These are phyloP conservation scores for Tarsius wallacei DNA, from an alignment of 2,797 vertebrate species.

Conservation along the genomic window DNA sequence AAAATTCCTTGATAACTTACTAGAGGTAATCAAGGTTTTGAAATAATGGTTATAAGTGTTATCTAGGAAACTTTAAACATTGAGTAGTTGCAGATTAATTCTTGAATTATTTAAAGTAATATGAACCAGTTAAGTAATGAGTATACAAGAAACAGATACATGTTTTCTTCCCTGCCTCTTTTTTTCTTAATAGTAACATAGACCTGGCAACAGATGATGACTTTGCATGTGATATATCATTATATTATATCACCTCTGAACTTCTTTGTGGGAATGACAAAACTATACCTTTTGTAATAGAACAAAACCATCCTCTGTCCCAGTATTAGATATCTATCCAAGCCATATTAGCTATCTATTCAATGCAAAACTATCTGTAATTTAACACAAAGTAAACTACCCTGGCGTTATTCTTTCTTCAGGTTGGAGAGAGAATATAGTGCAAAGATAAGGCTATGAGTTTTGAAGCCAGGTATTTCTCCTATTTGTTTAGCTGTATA, in stretches of 20 bases:
- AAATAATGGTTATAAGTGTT: slow-evolving; percentile 27
- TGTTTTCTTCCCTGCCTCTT: not conserved
- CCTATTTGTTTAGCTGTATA: not conserved
- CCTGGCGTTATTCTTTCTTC: slow-evolving; percentile 45
- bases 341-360: not conserved
- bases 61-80: slow-evolving; percentile 20
- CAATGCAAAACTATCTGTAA: slow-evolving; percentile 7
- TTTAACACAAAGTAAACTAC: not conserved
- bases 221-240: slow-evolving; percentile 42
- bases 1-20: slow-evolving; percentile 62
- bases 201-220: not conserved
- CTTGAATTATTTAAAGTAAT: slow-evolving; percentile 56
- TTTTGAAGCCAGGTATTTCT: not conserved
- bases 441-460: not conserved
- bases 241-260: slow-evolving; percentile 6
- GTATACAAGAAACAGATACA: not conserved
- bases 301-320: not conserved
- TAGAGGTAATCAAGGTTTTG: slow-evolving; percentile 27
- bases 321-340: not conserved
- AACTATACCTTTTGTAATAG: not conserved
- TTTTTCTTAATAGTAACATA: slow-evolving; percentile 18
- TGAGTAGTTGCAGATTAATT: slow-evolving; percentile 12
- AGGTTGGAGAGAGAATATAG: not conserved
- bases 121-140: slow-evolving; percentile 53
- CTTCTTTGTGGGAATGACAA: not conserved